These are phyloP conservation scores for Epizoanthus illoricatus DNA, from an alignment of 92 coral and sea anemone genomes.

Conservation along the genomic window DNA sequence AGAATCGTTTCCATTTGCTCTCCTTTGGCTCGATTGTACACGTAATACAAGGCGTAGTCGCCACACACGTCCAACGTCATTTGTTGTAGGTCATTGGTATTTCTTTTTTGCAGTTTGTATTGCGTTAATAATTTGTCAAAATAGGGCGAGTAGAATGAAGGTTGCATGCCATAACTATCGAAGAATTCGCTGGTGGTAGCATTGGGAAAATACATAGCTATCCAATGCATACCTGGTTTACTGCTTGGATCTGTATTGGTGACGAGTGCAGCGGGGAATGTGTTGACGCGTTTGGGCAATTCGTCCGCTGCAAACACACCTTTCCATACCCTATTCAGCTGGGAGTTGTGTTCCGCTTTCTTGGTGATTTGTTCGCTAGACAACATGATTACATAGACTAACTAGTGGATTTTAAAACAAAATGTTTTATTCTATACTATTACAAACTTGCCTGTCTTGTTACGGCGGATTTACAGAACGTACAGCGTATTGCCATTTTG, in stretches of 20 bases:
- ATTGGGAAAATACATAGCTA: conserved; percentile 36
- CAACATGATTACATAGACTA: too few species aligned
- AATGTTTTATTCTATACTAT: too few species aligned
- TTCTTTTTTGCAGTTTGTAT: not conserved
- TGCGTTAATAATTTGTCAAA: not conserved
- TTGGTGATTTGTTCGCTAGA: not conserved
- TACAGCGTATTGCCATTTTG: conserved; percentile 23
- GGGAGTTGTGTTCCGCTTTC: not conserved
- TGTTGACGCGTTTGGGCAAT: not conserved
- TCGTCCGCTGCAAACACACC: not conserved
- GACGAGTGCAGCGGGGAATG: conserved; percentile 31
- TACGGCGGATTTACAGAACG: not conserved
- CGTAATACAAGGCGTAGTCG: conserved; percentile 30
- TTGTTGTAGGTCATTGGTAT: conserved; percentile 27
- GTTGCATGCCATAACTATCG: conserved; percentile 51
- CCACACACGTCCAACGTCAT: conserved; percentile 37
- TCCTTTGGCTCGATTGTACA: conserved; percentile 32
- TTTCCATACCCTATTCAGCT: not conserved
- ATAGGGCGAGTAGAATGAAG: not conserved
- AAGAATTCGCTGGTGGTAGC: conserved; percentile 39
- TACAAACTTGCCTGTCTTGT: too few species aligned
- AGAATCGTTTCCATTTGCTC: too few species aligned
- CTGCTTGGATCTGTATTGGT: conserved; percentile 42
- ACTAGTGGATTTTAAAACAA: too few species aligned
- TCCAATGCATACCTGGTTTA: conserved; percentile 54